A percentile compares a stretch with the other conserved stretches of the same genome.
Evolutionary conservation across 2,113 vertebrate genomes (phyloP).

Genomic region (Cygnus buccinator): DNA sequence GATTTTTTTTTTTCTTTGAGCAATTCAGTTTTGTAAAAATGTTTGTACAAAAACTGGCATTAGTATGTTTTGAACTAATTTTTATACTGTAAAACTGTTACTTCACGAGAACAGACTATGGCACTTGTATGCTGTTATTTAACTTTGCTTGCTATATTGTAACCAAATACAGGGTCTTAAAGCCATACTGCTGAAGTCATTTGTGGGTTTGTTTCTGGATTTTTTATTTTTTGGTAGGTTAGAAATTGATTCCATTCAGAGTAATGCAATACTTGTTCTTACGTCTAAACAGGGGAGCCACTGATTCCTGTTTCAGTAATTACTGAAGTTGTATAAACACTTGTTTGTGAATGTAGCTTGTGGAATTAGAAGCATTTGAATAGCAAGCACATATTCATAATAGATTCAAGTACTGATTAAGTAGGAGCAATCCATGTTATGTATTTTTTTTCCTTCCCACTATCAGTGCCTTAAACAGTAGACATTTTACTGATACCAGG

Average conservation of each 20-base stretch:
- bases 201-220: not conserved
- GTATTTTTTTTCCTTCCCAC: not conserved
- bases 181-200: slow-evolving; percentile 39
- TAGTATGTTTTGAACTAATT: slow-evolving; percentile 57
- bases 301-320: not conserved
- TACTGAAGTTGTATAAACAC: not conserved
- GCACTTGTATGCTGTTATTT: not conserved
- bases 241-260: slow-evolving; percentile 16
- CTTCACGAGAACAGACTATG: not conserved
- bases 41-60: slow-evolving; percentile 59
- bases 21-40: slow-evolving; percentile 62
- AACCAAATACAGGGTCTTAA: slow-evolving; percentile 48
- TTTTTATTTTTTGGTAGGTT: not conserved
- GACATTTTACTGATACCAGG: slow-evolving; percentile 41
- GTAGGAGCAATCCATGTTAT: not conserved
- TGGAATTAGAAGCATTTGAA: not conserved
- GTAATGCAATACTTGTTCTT: slow-evolving; percentile 4
- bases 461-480: slow-evolving; percentile 72
- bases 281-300: not conserved
- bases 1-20: slow-evolving; percentile 15
- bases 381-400: slow-evolving; percentile 8
- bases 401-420: not conserved
- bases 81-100: slow-evolving; percentile 42
- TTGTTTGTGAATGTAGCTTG: slow-evolving; percentile 6
- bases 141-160: slow-evolving; percentile 39